Percentiles rank a stretch among this genome's conserved stretches.
phyloP scores from a whole-genome alignment of 1,140 invertebrate species.

The Lepidostoma basale region DNA sequence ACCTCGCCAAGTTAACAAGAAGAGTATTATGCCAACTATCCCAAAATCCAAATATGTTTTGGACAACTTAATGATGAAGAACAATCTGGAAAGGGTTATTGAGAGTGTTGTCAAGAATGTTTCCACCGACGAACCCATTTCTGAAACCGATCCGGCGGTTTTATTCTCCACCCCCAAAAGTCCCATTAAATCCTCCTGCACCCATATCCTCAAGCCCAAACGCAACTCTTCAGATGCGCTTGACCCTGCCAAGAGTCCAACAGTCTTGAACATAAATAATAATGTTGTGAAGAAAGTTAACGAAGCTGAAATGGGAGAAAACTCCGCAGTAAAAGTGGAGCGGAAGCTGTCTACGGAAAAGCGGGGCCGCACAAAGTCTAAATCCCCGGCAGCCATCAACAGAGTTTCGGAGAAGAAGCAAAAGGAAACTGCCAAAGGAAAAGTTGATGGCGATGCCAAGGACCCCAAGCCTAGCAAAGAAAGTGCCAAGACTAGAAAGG shows the following conservation, averaged over 20 bases:
- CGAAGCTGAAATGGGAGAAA: constrained; percentile 57
- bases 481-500: constrained; percentile 52
- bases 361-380: constrained; percentile 52
- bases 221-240: neutral
- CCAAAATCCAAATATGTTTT: constrained; percentile 60
- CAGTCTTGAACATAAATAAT: constrained; percentile 58
- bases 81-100: constrained; percentile 61
- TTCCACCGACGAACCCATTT: constrained; percentile 42
- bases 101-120: constrained; percentile 50
- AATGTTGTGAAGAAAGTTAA: constrained; percentile 60
- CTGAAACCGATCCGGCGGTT: constrained; percentile 54
- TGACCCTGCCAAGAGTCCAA: constrained; percentile 39
- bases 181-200: constrained; percentile 4
- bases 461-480: constrained; percentile 50
- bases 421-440: constrained; percentile 31
- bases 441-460: constrained; percentile 45
- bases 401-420: constrained; percentile 43
- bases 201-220: constrained; percentile 12
- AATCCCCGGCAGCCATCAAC: constrained; percentile 48
- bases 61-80: constrained; percentile 62
- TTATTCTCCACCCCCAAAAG: constrained; percentile 54
- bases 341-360: constrained; percentile 54
- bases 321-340: constrained; percentile 52
- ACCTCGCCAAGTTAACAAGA: constrained; percentile 40
- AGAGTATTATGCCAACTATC: constrained; percentile 51